These are phyloP conservation scores for Chrysolina haemoptera DNA, from an alignment of 2,888 invertebrate genomes.

Conservation along the genomic window DNA sequence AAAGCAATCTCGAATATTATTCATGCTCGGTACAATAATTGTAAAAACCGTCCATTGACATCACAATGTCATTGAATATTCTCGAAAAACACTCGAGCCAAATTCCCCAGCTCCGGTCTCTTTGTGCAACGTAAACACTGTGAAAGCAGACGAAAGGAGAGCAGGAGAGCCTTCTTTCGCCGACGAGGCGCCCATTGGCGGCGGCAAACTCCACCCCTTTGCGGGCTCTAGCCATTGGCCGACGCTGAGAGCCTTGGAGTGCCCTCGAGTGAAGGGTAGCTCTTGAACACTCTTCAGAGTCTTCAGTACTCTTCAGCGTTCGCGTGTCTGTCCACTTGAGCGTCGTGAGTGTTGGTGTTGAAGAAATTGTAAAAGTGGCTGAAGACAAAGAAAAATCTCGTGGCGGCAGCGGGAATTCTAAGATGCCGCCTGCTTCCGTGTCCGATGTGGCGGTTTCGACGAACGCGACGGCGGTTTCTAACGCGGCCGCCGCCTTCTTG, in stretches of 20 bases:
- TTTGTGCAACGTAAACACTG: conserved; percentile 41
- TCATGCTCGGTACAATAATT: conserved; percentile 38
- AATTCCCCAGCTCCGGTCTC: conserved; percentile 51
- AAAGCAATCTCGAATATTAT: conserved; percentile 41
- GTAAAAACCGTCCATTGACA: conserved; percentile 42
- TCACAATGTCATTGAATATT: conserved; percentile 41
- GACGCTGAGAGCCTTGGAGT: conserved; percentile 65
- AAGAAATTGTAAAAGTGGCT: conserved; percentile 62
- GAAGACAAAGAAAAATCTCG: conserved; percentile 62
- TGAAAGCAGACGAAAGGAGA: conserved; percentile 36
- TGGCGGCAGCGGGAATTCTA: conserved; percentile 50
- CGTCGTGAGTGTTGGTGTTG: conserved; percentile 42
- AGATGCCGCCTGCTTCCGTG: conserved; percentile 54
- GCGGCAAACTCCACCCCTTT: conserved; percentile 62
- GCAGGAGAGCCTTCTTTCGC: conserved; percentile 41
- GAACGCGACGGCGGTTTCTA: conserved; percentile 56
- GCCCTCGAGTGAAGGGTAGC: conserved; percentile 68
- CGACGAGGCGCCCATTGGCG: conserved; percentile 60
- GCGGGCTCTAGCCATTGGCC: conserved; percentile 61
- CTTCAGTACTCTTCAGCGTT: conserved; percentile 68
- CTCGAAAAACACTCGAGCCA: conserved; percentile 49
- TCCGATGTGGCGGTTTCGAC: conserved; percentile 46
- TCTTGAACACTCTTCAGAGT: conserved; percentile 69
- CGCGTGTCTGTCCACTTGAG: conserved; percentile 68
- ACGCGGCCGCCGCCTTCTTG: conserved; percentile 74